Evolutionary conservation across 2,113 vertebrate genomes (phyloP).

Genomic region (Psilopogon haemacephalus): DNA sequence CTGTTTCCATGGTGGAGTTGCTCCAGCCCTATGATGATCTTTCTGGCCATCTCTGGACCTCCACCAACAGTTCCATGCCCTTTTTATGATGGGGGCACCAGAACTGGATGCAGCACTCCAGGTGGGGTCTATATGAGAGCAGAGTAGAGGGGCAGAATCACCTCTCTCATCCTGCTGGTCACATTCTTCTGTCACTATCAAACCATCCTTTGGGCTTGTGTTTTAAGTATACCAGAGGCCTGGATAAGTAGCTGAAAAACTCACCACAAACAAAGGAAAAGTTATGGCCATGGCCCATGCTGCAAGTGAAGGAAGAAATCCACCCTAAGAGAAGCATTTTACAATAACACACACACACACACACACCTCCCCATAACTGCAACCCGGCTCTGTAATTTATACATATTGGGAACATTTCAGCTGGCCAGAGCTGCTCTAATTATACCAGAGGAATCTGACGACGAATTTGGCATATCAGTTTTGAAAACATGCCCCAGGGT

Average conservation of each 20-base stretch:
- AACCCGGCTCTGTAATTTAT: conserved; percentile 13
- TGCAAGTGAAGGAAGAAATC: neutral
- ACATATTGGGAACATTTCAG: conserved; percentile 40
- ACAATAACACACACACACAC: neutral
- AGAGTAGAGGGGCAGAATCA: no score
- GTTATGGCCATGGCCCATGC: neutral
- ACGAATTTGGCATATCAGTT: conserved; percentile 43
- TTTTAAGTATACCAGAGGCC: neutral
- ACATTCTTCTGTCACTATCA: neutral
- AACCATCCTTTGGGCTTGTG: neutral
- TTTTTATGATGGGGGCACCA: no score
- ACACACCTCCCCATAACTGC: neutral
- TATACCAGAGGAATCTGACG: conserved; percentile 40
- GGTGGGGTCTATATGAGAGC: no score
- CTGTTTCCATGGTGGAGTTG: no score
- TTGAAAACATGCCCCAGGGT: conserved; percentile 53
- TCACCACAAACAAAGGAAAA: neutral
- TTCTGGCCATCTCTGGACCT: no score
- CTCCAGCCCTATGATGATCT: no score
- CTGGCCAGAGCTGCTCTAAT: conserved; percentile 28
- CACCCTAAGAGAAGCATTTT: neutral
- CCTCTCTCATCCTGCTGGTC: no score
- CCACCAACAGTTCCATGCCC: neutral
- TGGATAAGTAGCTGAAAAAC: neutral
- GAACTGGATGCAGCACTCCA: no score